Base-by-base conservation (phyloP, 2,797 vertebrate genomes). In the Florisuga fusca region DNA sequence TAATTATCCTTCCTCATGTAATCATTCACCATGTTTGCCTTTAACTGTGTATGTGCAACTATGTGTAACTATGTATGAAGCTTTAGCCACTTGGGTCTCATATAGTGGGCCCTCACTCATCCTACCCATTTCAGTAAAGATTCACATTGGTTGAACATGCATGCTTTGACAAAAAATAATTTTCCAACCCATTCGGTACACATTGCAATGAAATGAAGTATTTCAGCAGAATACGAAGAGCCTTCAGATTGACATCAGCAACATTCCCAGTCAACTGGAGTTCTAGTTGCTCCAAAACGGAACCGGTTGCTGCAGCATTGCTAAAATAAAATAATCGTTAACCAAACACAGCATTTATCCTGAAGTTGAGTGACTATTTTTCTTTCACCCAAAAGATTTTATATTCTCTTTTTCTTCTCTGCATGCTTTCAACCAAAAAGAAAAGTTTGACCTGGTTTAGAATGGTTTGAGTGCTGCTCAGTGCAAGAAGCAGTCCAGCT, bases 191-290 rank as follows among this genome's bases (percentile, higher is more conserved):
- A 41, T 22, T 87, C 54, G 36, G 12, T 48, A 83, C 7, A 88
- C 38, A n/a, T 62, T 91, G 92, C 67, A 95, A 82, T 75, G n/a
- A 90, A 61, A 95, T 83, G 79, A 87, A 90, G 88, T 78, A 88
- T 57, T 83, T 89, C 45, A 94, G 62, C 64, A 82, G 88, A 97
- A 94, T 31, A 84, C 33, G 89, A 15, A 93, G 76, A 75, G 23
- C 62, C 26, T 86, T 78, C 68, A 23, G 27, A 59, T 3, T 62
- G 26, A 73, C 77, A 72, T 19, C 2, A 83, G 27, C 46, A 64
- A 68, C 14, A 62, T 11, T 7, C 3, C 63, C 23, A 46, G 34
- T 89, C 36, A 72, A 50, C 41, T 26, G 17, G 55, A 73, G 41
- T 38, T 90, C 75, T 79, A 25, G 12, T 51, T 81, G 34, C 50